Evolutionary conservation across 2,113 vertebrate species (phyloP), one percentile per base, ranked within the genome.

Genomic region (Rafetus swinhoei): DNA sequence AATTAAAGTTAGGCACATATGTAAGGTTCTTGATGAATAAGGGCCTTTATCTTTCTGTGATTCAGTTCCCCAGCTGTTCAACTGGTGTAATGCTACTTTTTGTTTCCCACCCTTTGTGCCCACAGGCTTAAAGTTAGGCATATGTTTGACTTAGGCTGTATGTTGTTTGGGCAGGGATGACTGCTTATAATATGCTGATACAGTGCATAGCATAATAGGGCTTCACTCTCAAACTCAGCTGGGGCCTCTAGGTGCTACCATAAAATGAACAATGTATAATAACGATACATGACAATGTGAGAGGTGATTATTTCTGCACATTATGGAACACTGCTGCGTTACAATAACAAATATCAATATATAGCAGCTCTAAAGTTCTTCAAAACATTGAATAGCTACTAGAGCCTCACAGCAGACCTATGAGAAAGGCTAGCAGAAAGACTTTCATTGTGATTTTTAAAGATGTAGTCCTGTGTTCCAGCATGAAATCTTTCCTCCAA

Each of bases 171-270:
- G 29, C 62, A 65, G 2, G 6, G 53, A 7, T 56, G 9, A 4
- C 1, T 0, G 1, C 84, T 54, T 45, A 29, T 0, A 0, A 57
- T 11, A 5, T 0, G 0, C 6, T 81, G 25, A 12, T 1, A 6
- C 25, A 27, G 50, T 1, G 25, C 25, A 59, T 92, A 72, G 84
- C 60, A 84, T 52, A 76, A 13, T 0, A 1, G 55, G 15, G 35
- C 81, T 15, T 29, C 35, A 29, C 22, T 55, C 52, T 62, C 25
- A 45, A n/a, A 35, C 52, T 62, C 25, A 50, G 16, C 76, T 84
- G 55, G 16, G 53, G n/a, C 69, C 12, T 59, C 53, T 53, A 57
- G 82, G 57, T 91, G 54, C 62, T 50, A 12, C 15, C 14, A 14
- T 0, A 1, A n/a, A 18, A 85, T 7, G 88, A 83, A 56, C 10